Base-by-base conservation (phyloP, 2,888 invertebrate genomes). In the Salticus scenicus region DNA sequence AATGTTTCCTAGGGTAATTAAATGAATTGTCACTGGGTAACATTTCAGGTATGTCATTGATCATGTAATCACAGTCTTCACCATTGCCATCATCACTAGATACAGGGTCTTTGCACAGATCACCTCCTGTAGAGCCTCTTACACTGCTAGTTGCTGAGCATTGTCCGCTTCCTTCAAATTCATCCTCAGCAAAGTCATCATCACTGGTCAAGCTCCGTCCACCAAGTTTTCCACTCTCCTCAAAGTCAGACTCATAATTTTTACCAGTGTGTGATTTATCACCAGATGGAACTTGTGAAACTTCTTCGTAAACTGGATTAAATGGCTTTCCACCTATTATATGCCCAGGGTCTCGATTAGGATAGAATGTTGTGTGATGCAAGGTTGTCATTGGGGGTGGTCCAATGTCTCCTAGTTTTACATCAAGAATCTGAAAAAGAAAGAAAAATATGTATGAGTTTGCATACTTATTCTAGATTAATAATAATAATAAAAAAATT, bases 171-270 rank as follows among this genome's bases (percentile, higher is more conserved):
- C 83, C 84, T 20, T 70, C 81, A 20, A 89, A 79, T 37, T 89
- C 89, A 31, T 89, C 89, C 41, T 89, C 89, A 33, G 88, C 88
- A 67, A 89, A 85, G 24, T 89, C 89, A 30, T 88, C 89, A 31
- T 89, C 89, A 67, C 89, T 89, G 51, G 88, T 87, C 72, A 87
- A 66, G 5, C 88, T 81, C 1, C 88, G 79, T 8, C 83, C 86
- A 1, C 75, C 79, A 1, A 80, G 67, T 41, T 71, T 74, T 28
- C 87, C 89, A 30, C 88, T 88, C 28, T 86, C 87, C 33, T 88
- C 88, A 33, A 88, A 33, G 57, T 88, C 88, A 17, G 88, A 88
- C 17, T 88, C 86, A 41, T 83, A 82, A 69, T 77, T 86, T 17
- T 87, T 80, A 14, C 71, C 51, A 7, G 42, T 76, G 17, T 20